Evolutionary conservation across 2,888 invertebrate genomes (phyloP).

Genomic region (Malachius bipustulatus): DNA sequence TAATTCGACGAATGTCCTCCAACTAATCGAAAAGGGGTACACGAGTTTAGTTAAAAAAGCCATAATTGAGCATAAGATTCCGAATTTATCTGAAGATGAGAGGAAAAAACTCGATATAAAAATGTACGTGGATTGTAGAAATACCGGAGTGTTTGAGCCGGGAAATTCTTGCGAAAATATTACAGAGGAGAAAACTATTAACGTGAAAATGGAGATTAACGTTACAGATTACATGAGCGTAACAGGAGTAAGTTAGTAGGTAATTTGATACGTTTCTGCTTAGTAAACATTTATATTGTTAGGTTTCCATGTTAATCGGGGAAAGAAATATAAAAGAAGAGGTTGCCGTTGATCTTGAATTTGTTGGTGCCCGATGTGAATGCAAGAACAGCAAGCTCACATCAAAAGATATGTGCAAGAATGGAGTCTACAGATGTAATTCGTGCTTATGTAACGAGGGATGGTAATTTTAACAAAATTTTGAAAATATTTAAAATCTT

Average conservation of each 20-base stretch:
- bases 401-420: too few species aligned
- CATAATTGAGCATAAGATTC: neutral
- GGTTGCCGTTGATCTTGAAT: constrained; percentile 10
- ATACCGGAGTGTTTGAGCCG: constrained; percentile 9
- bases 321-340: constrained; percentile 12
- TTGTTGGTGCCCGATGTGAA: constrained; percentile 14
- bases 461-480: constrained; percentile 18
- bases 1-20: constrained; percentile 78
- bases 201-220: constrained; percentile 50
- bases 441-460: constrained; percentile 14
- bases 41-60: constrained; percentile 57
- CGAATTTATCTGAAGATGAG: too few species aligned
- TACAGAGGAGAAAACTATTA: constrained; percentile 48
- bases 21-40: constrained; percentile 71
- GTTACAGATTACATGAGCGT: too few species aligned
- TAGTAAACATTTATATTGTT: neutral
- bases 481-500: constrained; percentile 3
- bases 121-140: constrained; percentile 11
- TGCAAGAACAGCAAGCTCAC: too few species aligned
- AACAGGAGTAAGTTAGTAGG: too few species aligned
- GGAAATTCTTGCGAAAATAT: constrained; percentile 44
- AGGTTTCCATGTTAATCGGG: constrained; percentile 7
- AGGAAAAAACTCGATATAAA: constrained; percentile 7
- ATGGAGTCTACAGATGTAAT: constrained; percentile 11
- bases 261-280: too few species aligned